Evolutionary conservation across 2,888 invertebrate genomes (phyloP).

Genomic region (Carpatolechia fugitivella): DNA sequence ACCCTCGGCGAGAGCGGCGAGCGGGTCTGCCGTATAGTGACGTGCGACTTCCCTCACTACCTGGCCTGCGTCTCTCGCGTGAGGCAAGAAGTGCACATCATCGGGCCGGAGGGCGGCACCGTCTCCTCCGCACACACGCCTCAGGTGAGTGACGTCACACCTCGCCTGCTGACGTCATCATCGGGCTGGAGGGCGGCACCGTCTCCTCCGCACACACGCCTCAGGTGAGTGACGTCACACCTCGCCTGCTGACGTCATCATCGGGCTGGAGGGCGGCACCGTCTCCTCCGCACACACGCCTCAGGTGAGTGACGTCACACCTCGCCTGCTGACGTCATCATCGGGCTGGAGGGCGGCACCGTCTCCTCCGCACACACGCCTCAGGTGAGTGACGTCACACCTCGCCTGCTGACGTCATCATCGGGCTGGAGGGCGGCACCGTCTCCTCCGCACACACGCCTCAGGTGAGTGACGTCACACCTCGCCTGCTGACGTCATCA

Average conservation of each 20-base stretch:
- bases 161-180: too few relatives aligned
- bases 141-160: slow-evolving; percentile 61
- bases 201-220: slow-evolving; percentile 96
- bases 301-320: slow-evolving; percentile 61
- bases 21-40: slow-evolving; percentile 95
- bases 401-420: too few relatives aligned
- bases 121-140: slow-evolving; percentile 96
- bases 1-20: slow-evolving; percentile 83
- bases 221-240: slow-evolving; percentile 61
- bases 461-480: slow-evolving; percentile 61
- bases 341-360: slow-evolving; percentile 98
- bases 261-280: slow-evolving; percentile 98
- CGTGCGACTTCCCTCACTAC: slow-evolving; percentile 98
- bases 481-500: too few relatives aligned
- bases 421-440: slow-evolving; percentile 98
- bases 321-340: too few relatives aligned
- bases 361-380: slow-evolving; percentile 96
- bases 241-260: too few relatives aligned
- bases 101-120: slow-evolving; percentile 98
- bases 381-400: slow-evolving; percentile 61
- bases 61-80: slow-evolving; percentile 97
- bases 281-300: slow-evolving; percentile 96
- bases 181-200: slow-evolving; percentile 98
- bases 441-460: slow-evolving; percentile 96
- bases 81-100: slow-evolving; percentile 97